Evolutionary conservation across 37 sponge, comb jelly and placozoan genomes (phyloP).

Genomic region (Ianthella basta): DNA sequence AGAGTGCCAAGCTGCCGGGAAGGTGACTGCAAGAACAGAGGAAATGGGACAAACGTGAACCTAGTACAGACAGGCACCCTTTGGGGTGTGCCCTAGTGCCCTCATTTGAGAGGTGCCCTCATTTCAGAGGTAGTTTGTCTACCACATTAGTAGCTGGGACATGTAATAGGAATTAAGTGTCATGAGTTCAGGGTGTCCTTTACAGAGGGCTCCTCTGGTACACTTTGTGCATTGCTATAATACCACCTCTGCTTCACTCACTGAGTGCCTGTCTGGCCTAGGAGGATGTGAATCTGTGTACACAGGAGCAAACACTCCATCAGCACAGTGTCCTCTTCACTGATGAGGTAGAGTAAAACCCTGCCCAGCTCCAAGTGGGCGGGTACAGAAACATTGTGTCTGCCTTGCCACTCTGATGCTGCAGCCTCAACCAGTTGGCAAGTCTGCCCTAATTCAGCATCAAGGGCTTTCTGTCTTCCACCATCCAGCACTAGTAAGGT

Average conservation of each 20-base stretch:
- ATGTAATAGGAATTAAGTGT: no score
- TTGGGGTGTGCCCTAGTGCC: no score
- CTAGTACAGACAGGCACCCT: no score
- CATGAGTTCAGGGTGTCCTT: no score
- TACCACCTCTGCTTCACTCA: no score
- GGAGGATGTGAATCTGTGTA: background rate
- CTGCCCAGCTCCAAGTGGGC: background rate
- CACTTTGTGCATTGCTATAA: no score
- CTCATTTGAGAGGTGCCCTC: no score
- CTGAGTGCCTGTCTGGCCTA: no score
- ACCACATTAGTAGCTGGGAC: no score
- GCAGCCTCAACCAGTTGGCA: background rate
- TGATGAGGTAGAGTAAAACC: conserved; percentile 12
- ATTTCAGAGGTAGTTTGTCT: no score
- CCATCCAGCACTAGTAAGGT: background rate
- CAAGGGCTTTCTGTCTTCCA: background rate
- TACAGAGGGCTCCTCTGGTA: no score
- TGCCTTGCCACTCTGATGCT: background rate
- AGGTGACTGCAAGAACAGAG: background rate
- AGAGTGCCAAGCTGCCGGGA: background rate
- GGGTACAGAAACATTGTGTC: background rate
- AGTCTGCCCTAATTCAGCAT: background rate
- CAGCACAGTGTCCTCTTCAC: background rate
- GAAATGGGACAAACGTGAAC: background rate
- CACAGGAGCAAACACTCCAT: background rate